Base-by-base conservation (phyloP, 2,797 vertebrate genomes). In the Microtus californicus region DNA sequence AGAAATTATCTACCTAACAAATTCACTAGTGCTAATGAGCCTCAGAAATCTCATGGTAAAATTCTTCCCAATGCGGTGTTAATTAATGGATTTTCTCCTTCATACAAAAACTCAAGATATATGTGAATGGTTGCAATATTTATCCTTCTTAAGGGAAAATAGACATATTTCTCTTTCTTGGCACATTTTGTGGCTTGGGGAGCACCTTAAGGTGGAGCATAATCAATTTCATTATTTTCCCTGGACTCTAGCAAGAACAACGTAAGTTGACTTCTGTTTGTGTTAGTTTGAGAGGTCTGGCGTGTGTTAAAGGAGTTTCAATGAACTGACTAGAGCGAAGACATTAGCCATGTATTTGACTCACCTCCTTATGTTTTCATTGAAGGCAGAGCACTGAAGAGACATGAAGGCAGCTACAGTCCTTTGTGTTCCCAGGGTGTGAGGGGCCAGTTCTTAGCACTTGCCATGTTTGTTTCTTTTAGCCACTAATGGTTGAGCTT, bases 241-340 rank as follows among this genome's bases (percentile, higher is more conserved):
- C 2, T 67, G 7, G 48, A 93, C 73, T 87, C 37, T 78, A 73
- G 43, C 34, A 80, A 45, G 69, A 45, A 21, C 78, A 61, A 51
- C n/a, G 56, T 77, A 34, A 91, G 9, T 61, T 88, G 63, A 67
- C 25, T 92, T 95, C 74, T 91, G 3, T 86, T 25, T 91, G 11
- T 71, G 93, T 97, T 92, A 97, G 25, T 23, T 87, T 85, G 37
- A 78, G 40, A 86, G 93, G 88, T 93, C 77, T 94, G 63, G 93
- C 94, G 94, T 54, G 23, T 12, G 27, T 97, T 34, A 27, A 86
- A 65, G 77, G 83, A 48, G n/a, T 82, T 86, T 67, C 95, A 94
- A 59, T 91, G 87, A 86, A 96, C 45, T 13, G 54, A 43, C 21
- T 69, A 83, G n/a, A 95, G 37, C 4, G 78, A 88, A 96, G 94